Evolutionary conservation across 2,113 vertebrate genomes (phyloP).

Genomic region (Nyctibius bracteatus): DNA sequence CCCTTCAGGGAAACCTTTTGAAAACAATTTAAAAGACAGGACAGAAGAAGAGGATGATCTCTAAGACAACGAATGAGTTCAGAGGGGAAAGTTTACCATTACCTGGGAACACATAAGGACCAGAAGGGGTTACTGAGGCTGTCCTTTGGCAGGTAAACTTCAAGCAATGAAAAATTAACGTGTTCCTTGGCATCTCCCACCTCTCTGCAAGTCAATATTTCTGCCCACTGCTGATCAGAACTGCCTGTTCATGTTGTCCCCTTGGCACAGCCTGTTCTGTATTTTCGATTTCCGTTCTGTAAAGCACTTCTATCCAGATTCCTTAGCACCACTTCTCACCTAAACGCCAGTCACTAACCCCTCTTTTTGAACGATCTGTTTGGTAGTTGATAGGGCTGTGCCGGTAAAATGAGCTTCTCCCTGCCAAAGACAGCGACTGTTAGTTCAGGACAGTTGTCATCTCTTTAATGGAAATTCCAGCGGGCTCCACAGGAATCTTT

Average conservation of each 20-base stretch:
- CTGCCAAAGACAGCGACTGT: background rate
- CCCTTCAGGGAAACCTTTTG: background rate
- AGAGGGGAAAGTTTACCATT: background rate
- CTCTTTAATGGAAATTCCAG: background rate
- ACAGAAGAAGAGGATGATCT: background rate
- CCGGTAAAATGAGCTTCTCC: background rate
- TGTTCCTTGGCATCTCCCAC: background rate
- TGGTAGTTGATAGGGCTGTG: background rate
- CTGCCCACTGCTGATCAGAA: background rate
- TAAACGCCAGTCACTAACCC: background rate
- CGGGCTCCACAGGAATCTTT: background rate
- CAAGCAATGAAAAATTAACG: background rate
- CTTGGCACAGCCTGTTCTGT: background rate
- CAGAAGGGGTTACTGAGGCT: background rate
- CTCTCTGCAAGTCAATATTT: background rate
- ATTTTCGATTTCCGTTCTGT: background rate
- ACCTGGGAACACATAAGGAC: background rate
- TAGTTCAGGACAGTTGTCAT: conserved; percentile 2
- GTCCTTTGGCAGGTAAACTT: background rate
- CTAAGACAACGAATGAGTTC: background rate
- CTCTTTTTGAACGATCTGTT: background rate
- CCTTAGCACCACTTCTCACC: background rate
- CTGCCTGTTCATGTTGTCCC: background rate
- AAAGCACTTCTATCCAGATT: background rate
- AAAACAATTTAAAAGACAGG: background rate